Evolutionary conservation across 92 coral and sea anemone species (phyloP).

Genomic region (Montipora capitata): DNA sequence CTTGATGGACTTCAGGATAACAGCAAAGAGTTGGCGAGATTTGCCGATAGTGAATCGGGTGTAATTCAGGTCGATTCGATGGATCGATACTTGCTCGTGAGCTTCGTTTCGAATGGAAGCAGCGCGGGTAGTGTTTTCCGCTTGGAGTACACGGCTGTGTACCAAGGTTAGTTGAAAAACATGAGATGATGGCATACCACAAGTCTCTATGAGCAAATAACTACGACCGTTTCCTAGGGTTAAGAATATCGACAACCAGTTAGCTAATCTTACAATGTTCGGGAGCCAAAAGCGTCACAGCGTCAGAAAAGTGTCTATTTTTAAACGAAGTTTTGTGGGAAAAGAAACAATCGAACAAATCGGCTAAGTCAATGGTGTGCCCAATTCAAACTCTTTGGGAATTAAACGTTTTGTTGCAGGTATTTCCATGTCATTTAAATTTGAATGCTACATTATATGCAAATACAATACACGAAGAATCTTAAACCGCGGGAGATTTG

Average conservation of each 20-base stretch:
- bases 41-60: slow-evolving; percentile 14
- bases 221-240: too few relatives aligned
- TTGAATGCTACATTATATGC: too few relatives aligned
- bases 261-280: too few relatives aligned
- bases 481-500: too few relatives aligned
- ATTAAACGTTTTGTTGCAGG: too few relatives aligned
- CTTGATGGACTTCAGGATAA: slow-evolving; percentile 57
- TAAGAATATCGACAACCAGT: too few relatives aligned
- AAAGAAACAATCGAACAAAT: neutral
- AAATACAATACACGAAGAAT: too few relatives aligned
- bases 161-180: neutral
- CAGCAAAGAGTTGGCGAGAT: slow-evolving; percentile 38
- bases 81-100: slow-evolving; percentile 27
- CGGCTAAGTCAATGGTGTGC: too few relatives aligned
- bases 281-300: too few relatives aligned
- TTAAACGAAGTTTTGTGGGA: neutral
- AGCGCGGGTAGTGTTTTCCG: neutral
- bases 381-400: too few relatives aligned
- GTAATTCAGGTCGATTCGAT: slow-evolving; percentile 25
- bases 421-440: too few relatives aligned
- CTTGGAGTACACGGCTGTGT: slow-evolving; percentile 19
- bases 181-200: neutral
- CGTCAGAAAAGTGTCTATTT: too few relatives aligned
- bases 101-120: slow-evolving; percentile 20
- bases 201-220: neutral